A percentile compares a stretch with the other conserved stretches of the same genome.
phyloP scores from a whole-genome alignment of 2,113 vertebrate species.

The Sphaerodactylus townsendi region DNA sequence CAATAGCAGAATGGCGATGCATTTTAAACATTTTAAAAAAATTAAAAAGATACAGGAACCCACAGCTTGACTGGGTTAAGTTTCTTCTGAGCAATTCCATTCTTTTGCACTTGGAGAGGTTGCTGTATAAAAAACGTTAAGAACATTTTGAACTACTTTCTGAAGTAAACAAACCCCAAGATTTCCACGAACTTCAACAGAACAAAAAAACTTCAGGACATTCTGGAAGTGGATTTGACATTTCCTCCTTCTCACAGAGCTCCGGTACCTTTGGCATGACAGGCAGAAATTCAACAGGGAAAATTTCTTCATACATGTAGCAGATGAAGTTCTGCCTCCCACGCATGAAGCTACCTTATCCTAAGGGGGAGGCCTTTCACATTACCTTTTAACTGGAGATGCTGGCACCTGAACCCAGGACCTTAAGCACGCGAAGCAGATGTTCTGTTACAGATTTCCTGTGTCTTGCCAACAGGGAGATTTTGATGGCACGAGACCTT shows the following conservation, averaged over 20 bases:
- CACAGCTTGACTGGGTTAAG: fast-evolving
- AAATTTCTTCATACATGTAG: not conserved
- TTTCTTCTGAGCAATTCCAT: not conserved
- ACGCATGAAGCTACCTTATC: no score
- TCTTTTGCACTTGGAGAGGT: not conserved
- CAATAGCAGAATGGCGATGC: constrained; percentile 8
- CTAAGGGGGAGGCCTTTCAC: no score
- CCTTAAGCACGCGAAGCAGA: no score
- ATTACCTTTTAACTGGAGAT: no score
- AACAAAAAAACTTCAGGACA: not conserved
- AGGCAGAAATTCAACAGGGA: not conserved
- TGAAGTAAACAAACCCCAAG: not conserved
- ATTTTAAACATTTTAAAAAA: constrained; percentile 13
- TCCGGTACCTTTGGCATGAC: not conserved
- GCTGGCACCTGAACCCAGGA: no score
- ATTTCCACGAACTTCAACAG: no score
- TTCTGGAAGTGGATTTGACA: not conserved
- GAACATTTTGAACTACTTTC: not conserved
- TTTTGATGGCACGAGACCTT: not conserved
- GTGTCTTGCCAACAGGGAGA: no score
- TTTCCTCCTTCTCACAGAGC: not conserved
- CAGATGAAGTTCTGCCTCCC: not conserved
- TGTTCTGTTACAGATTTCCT: no score
- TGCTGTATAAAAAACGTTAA: not conserved
- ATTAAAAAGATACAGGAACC: constrained; percentile 23